phyloP scores from a whole-genome alignment of 2,797 vertebrate species.

The Echiichthys vipera region DNA sequence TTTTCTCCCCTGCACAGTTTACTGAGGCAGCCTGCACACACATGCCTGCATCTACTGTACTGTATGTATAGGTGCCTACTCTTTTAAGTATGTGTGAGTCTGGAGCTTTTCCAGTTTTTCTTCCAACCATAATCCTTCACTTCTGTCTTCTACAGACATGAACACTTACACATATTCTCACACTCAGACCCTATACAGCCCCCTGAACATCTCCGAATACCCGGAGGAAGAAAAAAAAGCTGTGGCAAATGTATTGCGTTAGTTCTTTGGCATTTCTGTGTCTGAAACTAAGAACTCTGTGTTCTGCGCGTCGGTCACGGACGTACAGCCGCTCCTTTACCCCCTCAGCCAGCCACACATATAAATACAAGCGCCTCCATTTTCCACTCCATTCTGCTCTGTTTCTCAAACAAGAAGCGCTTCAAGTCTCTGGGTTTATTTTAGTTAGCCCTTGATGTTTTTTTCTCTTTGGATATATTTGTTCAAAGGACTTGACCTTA shows the following conservation, averaged over 20 bases:
- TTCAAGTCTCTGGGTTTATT: conserved; percentile 77
- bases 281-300: conserved; percentile 77
- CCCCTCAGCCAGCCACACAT: conserved; percentile 60
- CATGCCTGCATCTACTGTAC: conserved; percentile 23
- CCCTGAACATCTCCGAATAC: conserved; percentile 40
- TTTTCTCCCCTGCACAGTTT: conserved; percentile 72
- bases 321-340: conserved; percentile 59
- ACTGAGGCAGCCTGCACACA: conserved; percentile 74
- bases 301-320: conserved; percentile 69
- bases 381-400: conserved; percentile 76
- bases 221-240: conserved; percentile 20
- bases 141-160: not conserved
- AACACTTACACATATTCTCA: conserved; percentile 15
- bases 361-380: conserved; percentile 70
- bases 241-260: conserved; percentile 57
- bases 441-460: conserved; percentile 70
- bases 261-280: conserved; percentile 61
- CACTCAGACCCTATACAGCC: conserved; percentile 5
- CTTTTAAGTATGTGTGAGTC: conserved; percentile 51
- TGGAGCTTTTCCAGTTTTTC: conserved; percentile 22
- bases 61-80: conserved; percentile 23
- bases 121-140: conserved; percentile 32
- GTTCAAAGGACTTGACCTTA: conserved; percentile 76
- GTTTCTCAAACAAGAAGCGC: conserved; percentile 69
- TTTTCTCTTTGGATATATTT: conserved; percentile 73